Conservation (phyloP, 2,797 vertebrate genomes). For the Bucorvus abyssinicus region DNA sequence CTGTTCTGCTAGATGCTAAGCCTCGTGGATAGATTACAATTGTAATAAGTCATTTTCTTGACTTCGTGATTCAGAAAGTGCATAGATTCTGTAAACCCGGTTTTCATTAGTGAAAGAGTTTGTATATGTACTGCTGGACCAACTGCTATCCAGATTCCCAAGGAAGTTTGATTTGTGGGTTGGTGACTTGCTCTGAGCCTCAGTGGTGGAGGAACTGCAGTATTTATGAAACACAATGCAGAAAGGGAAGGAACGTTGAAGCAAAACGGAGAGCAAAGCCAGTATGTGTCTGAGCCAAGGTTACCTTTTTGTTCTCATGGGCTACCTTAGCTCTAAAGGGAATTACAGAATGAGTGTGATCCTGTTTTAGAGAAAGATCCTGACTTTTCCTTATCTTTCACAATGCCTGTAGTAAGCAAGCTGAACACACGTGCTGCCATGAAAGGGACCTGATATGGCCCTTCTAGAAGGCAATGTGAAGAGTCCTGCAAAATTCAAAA, state of each 20-base stretch:
- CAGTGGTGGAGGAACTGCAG: not conserved
- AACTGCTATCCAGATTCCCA: not conserved
- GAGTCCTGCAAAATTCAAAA: not conserved
- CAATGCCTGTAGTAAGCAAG: not conserved
- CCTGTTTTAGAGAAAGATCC: not conserved
- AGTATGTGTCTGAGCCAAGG: not conserved
- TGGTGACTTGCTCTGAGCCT: not conserved
- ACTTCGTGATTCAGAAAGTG: not conserved
- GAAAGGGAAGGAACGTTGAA: not conserved
- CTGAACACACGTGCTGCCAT: not conserved
- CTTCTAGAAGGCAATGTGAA: fast-evolving
- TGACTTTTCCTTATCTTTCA: not conserved
- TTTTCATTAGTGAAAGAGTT: not conserved
- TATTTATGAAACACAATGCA: fast-evolving
- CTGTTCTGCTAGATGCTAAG: not conserved
- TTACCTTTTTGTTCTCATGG: not conserved
- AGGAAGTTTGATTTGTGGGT: not conserved
- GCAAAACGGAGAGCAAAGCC: not conserved
- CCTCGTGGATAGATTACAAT: not conserved
- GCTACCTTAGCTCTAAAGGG: not conserved
- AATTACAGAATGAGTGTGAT: not conserved
- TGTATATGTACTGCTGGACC: not conserved
- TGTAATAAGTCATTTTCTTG: not conserved
- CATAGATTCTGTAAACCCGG: not conserved
- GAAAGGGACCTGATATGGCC: not conserved